phyloP scores from a whole-genome alignment of 2,797 vertebrate genomes.

The Poecilia velifera region DNA sequence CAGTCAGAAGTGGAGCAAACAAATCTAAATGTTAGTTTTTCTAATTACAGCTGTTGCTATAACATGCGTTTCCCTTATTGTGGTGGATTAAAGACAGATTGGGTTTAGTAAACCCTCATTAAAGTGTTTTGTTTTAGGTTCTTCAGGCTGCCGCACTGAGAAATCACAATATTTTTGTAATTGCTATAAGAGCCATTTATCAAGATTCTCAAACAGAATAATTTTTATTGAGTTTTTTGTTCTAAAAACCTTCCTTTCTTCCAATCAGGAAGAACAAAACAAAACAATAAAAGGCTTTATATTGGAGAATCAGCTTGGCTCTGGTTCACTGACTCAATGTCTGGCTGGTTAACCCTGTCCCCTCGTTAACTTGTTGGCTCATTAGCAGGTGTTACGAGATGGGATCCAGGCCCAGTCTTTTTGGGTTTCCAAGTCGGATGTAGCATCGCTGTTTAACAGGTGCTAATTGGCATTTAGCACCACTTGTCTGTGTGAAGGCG shows the following conservation, averaged over 20 bases:
- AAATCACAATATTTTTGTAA: background rate
- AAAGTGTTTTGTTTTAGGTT: background rate
- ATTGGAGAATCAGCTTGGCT: slow-evolving; percentile 36
- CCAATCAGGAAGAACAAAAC: slow-evolving; percentile 44
- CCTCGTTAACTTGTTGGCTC: slow-evolving; percentile 64
- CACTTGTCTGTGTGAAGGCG: slow-evolving; percentile 52
- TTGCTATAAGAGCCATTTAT: background rate
- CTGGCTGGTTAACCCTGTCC: slow-evolving; percentile 48
- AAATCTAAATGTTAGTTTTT: background rate
- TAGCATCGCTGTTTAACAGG: slow-evolving; percentile 69
- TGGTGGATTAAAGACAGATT: background rate
- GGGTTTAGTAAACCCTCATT: background rate
- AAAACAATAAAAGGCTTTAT: slow-evolving; percentile 55
- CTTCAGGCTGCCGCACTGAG: background rate
- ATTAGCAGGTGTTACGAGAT: slow-evolving; percentile 81
- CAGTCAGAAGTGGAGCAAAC: background rate
- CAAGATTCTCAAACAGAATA: background rate
- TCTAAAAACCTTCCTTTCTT: slow-evolving; percentile 41
- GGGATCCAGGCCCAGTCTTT: slow-evolving; percentile 53
- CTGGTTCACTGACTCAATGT: slow-evolving; percentile 41
- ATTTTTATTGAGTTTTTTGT: slow-evolving; percentile 48
- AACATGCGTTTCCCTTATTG: background rate
- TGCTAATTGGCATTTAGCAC: slow-evolving; percentile 76
- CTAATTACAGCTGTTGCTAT: background rate
- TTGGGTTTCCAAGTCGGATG: slow-evolving; percentile 56